A percentile compares a stretch with the other conserved stretches of the same genome.
These are phyloP conservation scores for Drosophila tanythrix DNA, from an alignment of 2,888 invertebrate genomes.

Conservation along the genomic window DNA sequence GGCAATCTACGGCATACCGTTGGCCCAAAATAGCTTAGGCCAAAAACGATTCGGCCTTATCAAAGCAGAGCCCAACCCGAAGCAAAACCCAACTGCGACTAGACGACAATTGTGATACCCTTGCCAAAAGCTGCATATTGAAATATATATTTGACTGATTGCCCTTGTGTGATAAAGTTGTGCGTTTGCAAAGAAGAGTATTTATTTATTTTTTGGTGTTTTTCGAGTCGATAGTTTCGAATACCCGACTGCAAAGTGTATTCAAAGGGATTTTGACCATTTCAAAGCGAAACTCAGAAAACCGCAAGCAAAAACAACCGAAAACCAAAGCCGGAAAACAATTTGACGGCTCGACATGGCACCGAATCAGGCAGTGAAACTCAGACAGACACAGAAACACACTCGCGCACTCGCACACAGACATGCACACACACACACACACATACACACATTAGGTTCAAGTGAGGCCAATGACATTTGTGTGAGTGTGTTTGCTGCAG, in stretches of 20 bases:
- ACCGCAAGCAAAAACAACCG: constrained; percentile 55
- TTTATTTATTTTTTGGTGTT: not conserved
- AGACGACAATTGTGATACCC: not conserved
- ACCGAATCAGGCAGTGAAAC: constrained; percentile 12
- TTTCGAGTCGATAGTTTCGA: not conserved
- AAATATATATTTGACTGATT: not conserved
- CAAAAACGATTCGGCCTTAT: constrained; percentile 33
- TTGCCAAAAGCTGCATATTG: not conserved
- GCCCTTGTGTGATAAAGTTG: not conserved
- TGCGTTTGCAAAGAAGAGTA: not conserved
- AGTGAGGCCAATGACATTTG: constrained; percentile 73
- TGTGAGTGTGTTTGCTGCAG: constrained; percentile 29
- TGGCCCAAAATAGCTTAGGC: constrained; percentile 7
- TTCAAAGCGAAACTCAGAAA: constrained; percentile 52
- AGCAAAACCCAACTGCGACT: not conserved
- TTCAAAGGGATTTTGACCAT: constrained; percentile 33
- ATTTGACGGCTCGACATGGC: constrained; percentile 64
- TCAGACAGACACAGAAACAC: constrained; percentile 8
- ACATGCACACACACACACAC: not conserved
- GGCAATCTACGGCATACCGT: constrained; percentile 31
- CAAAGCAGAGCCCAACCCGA: constrained; percentile 36
- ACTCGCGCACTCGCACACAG: not conserved
- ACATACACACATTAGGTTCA: constrained; percentile 53
- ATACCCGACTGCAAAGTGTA: not conserved
- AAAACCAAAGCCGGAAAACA: constrained; percentile 80